Evolutionary conservation across 2,888 invertebrate species (phyloP).

Genomic region (Deilephila porcellus): DNA sequence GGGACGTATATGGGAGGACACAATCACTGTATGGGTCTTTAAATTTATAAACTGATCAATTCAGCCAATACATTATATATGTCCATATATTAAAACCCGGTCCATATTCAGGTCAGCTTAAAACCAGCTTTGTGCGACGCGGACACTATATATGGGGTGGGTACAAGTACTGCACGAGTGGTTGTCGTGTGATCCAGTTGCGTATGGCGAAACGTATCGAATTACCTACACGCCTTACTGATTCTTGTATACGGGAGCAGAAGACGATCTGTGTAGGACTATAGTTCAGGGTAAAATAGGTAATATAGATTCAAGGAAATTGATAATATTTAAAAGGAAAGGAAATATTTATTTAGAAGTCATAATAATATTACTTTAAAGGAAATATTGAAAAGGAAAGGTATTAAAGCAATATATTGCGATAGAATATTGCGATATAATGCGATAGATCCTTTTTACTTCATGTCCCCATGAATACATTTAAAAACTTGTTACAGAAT

Average conservation of each 20-base stretch:
- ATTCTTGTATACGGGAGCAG: neutral
- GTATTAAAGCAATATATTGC: too few relatives aligned
- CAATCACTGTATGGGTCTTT: too few relatives aligned
- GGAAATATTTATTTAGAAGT: too few relatives aligned
- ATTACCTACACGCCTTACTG: neutral
- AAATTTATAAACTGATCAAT: too few relatives aligned
- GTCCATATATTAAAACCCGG: neutral
- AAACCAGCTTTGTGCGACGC: neutral
- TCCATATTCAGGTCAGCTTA: neutral
- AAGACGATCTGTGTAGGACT: neutral
- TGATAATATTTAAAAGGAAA: too few relatives aligned
- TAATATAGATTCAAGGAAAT: neutral
- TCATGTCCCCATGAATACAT: neutral
- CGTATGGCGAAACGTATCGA: constrained; percentile 3
- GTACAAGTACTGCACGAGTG: neutral
- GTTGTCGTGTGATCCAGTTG: neutral
- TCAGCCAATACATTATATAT: neutral
- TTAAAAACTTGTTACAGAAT: neutral
- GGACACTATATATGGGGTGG: constrained; percentile 1
- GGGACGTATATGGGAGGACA: too few relatives aligned
- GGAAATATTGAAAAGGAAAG: too few relatives aligned
- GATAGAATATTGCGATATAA: too few relatives aligned
- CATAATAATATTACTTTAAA: too few relatives aligned
- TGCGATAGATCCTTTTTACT: too few relatives aligned
- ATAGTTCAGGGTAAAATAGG: neutral